Conservation (phyloP, 2,797 vertebrate species). For the Myoxocephalus aenaeus region DNA sequence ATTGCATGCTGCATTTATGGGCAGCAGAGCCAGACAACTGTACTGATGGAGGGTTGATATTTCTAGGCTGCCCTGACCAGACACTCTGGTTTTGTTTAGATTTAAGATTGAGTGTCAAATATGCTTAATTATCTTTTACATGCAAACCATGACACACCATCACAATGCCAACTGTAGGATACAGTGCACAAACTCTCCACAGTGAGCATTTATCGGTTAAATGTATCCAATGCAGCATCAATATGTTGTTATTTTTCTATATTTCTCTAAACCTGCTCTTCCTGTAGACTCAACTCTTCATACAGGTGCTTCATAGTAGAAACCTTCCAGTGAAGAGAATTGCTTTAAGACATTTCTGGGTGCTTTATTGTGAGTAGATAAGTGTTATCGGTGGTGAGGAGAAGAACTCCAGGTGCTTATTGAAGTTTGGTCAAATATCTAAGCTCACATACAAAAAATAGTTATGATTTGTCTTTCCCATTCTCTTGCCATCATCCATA, state of each 20-base stretch:
- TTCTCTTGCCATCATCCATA: not conserved
- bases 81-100: not conserved
- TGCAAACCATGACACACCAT: not conserved
- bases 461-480: not conserved
- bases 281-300: slow-evolving; percentile 15
- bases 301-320: slow-evolving; percentile 31
- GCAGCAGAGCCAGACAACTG: slow-evolving; percentile 33
- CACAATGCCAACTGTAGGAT: not conserved
- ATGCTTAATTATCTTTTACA: not conserved
- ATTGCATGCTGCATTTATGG: slow-evolving; percentile 52
- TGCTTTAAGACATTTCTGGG: slow-evolving; percentile 3
- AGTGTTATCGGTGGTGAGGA: not conserved
- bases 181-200: not conserved
- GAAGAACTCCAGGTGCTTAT: not conserved
- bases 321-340: not conserved
- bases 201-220: not conserved
- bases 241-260: not conserved
- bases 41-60: slow-evolving; percentile 6
- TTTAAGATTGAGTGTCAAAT: not conserved
- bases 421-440: slow-evolving; percentile 7
- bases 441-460: not conserved
- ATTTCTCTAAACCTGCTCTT: not conserved
- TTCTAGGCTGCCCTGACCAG: not conserved
- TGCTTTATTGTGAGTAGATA: not conserved
- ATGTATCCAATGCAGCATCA: not conserved